Evolutionary conservation across 2,797 vertebrate genomes (phyloP), one percentile per base, ranked within the genome.

Genomic region (Sciaenops ocellatus): DNA sequence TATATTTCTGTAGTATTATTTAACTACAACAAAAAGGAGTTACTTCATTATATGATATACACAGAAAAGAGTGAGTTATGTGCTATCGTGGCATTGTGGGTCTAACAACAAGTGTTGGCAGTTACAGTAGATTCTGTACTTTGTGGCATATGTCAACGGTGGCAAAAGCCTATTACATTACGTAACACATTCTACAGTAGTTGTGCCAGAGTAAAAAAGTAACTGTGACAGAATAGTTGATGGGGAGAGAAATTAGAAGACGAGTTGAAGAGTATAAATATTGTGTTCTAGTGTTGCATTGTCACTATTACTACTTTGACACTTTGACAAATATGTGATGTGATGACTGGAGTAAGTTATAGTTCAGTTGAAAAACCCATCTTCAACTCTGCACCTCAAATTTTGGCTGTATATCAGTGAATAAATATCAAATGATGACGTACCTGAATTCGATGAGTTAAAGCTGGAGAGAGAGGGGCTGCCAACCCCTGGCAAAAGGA

Each of bases 391-490:
- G 28, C 15, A 67, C 11, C 50, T 59, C 2, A 65, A 60, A 62
- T 51, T 59, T 52, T 1, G 70, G 20, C 42, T 34, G 3, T 48
- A 6, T 57, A 63, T 78, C 11, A 82, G 8, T 74, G 18, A 73
- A 44, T 76, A 6, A 75, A 44, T 73, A 60, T 44, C 67, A 85
- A 65, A 73, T 44, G 28, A 56, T 80, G 55, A 95, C 95, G 85
- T 96, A 99, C 98, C 98, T 99, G 98, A 97, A 96, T 98, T 99
- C 76, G 97, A 97, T 92, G 98, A 97, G 95, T 97, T 98, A 95
- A 99, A 99, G 95, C 97, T 97, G 87, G 98, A 97, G 92, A 99
- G 93, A 85, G 98, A 99, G 51, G 98, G 97, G 94, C 97, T 99
- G 93, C 97, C 97, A 95, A 99, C 97, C 92, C 98, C 97, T 66